Evolutionary conservation across 2,888 invertebrate species (phyloP), one percentile per base, ranked within the genome.

Genomic region (Netelia virgata): DNA sequence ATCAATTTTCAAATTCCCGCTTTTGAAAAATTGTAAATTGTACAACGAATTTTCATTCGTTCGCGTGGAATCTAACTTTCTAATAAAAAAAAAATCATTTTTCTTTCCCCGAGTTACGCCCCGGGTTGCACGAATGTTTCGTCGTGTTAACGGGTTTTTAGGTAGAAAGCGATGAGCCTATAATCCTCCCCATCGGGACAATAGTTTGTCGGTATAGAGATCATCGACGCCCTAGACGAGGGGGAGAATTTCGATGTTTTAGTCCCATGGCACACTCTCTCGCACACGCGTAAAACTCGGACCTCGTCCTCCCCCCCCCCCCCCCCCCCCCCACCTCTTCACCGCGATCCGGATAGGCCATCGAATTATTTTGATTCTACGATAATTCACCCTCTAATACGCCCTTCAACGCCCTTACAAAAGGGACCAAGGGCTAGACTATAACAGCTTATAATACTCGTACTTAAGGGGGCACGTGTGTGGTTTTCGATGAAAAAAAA

Each of bases 301-400:
- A 53, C 70, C 16, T 23, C 8, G 9, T 8, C 14, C 14, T 53
- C 55, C 69, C 63, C n/a, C n/a, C n/a, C n/a, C n/a, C n/a, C n/a
- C n/a, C n/a, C n/a, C n/a, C n/a, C n/a, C n/a, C n/a, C n/a, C 87
- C 88, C 82, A 73, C 74, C 75, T 74, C 55, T 72, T 84, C 88
- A 88, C 87, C 89, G 90, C 85, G 74, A 82, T 82, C 70, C 64
- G 74, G 66, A 82, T 89, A 88, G 90, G 55, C 82, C 88, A 91
- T 91, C 92, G 92, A 93, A 92, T 93, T 93, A 93, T 93, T 93
- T 92, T 92, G 91, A 93, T 93, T 93, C 91, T 89, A 87, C 88
- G 93, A 93, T 93, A 93, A 93, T 93, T 93, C 92, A 90, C 90
- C 91, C 91, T 70, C 90, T 91, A 91, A 93, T 90, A 89, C 90